Base-by-base conservation (phyloP, 1,140 invertebrate species). In the Heliothis virescens region DNA sequence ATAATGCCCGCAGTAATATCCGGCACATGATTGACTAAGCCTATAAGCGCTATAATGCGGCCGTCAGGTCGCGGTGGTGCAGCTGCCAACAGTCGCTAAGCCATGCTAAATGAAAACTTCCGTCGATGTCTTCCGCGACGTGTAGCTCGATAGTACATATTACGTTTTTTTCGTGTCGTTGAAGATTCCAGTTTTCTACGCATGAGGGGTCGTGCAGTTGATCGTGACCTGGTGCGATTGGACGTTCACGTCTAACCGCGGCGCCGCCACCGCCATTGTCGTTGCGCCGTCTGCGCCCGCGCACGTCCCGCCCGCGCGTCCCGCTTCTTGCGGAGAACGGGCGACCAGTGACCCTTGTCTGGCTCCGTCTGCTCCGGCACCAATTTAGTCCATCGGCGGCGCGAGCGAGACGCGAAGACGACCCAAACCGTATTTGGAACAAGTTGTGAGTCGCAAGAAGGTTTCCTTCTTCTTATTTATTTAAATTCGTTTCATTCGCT, bases 271-370 rank as follows among this genome's bases (percentile, higher is more conserved):
- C 82, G 89, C 88, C 89, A 88, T n/a, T 91, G 86, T 89, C 87
- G 83, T 83, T 87, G 89, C 88, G 89, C 85, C 83, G 91, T 91
- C 91, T 91, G 90, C 92, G 91, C 87, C 83, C 86, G 87, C 89
- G 87, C 90, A 81, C 79, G 57, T 82, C 80, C 74, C 69, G 81
- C 85, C 90, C 87, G 80, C 90, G 84, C 87, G 86, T 82, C 89
- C 88, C 87, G 86, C 90, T 87, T 92, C 91, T 93, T 89, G 87
- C 84, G 77, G 90, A 90, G 91, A 91, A 87, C 89, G 91, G 91
- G 88, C 93, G 91, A 92, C 92, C 92, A 89, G 92, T 92, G 92
- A 94, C n/a, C 92, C 92, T 94, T 94, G 92, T 94, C 87, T n/a
- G n/a, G 83, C 80, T 83, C 83, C 81, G 78, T 91, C 89, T 82